Base-by-base conservation (phyloP, 2,113 vertebrate genomes). In the Pterocles orientalis region DNA sequence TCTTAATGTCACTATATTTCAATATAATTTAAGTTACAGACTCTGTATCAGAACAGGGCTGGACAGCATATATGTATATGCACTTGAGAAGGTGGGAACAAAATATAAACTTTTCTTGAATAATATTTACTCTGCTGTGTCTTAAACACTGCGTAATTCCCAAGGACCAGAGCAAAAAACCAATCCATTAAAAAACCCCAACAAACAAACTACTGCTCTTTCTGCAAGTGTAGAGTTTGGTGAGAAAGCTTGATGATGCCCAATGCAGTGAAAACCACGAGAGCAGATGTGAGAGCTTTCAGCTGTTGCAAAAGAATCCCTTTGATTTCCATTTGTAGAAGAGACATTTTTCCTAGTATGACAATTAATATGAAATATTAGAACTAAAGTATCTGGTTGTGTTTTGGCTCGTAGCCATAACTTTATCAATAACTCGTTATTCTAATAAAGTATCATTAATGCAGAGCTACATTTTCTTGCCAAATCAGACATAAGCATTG, bases 151-250 rank as follows among this genome's bases (percentile, higher is more conserved):
- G 26, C 14, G 17, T 54, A 25, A 36, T 71, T 80, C 36, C 54
- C 20, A 72, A 50, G 39, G 17, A 31, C 5, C 17, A 78, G 39
- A 78, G 28, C 7, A 31, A 39, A 81, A 83, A 17, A 0, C 1
- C 3, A 65, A 23, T 36, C 21, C 10, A 7, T 61, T 34, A 36
- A 36, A 80, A 72, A 69, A n/a, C 0, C 0, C 5, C 8, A 56
- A 34, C 4, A 20, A 66, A 19, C 33, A 41, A 51, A 53, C 6
- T 56, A 41, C 10, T 18, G 4, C 16, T 71, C 14, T 69, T 78
- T 71, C 48, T 77, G 14, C 3, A 53, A 34, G 8, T 12, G 6
- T 56, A n/a, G 24, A 39, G 3, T 65, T 88, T 56, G 61, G 7
- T 62, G 20, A 64, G n/a, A 64, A 92, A 56, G 34, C 31, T 2